Evolutionary conservation across 1,140 invertebrate species (phyloP), one percentile per base, ranked within the genome.

Genomic region (Temnothorax nylanderi): DNA sequence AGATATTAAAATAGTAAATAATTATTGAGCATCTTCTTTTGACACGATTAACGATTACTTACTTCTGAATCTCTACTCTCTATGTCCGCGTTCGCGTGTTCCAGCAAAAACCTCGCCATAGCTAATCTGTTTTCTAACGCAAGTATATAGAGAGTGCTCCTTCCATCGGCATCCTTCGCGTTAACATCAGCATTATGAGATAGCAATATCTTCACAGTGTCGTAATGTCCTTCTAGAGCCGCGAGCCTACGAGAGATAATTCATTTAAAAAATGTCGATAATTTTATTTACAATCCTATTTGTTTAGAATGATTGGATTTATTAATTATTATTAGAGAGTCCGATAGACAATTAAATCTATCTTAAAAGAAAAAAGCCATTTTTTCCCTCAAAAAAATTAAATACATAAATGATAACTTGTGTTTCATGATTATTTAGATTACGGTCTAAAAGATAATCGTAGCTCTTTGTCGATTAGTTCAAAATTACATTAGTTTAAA

Each of bases 111-210:
- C 86, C 97, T 97, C 64, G 97, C 98, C 97, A 98, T 98, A 21
- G 97, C 97, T 64, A 98, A 94, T 91, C 98, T 96, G 95, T 99
- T 99, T 95, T 99, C 99, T 87, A 99, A 95, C 7, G 98, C 98
- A 32, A 99, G 95, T 58, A 99, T 98, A 94, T 99, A 99, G 7
- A 99, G 95, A 0, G 98, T 99, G 91, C 98, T 98, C 65, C 99
- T 96, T 1, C 98, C 98, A 95, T 99, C 99, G 0, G 98, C 98
- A 95, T 99, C 99, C 93, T 98, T 97, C 21, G 98, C 97, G 93
- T 99, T 98, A 0, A 98, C 97, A 94, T 99, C 98, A n/a, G 98
- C 98, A 69, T 97, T 98, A 85, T 97, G 96, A 71, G 96, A 95
- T 32, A 98, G 93, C 54, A 99, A 94, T 56, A 97, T 96, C 87